phyloP scores from a whole-genome alignment of 2,888 invertebrate species.

The Uloborus plumipes region DNA sequence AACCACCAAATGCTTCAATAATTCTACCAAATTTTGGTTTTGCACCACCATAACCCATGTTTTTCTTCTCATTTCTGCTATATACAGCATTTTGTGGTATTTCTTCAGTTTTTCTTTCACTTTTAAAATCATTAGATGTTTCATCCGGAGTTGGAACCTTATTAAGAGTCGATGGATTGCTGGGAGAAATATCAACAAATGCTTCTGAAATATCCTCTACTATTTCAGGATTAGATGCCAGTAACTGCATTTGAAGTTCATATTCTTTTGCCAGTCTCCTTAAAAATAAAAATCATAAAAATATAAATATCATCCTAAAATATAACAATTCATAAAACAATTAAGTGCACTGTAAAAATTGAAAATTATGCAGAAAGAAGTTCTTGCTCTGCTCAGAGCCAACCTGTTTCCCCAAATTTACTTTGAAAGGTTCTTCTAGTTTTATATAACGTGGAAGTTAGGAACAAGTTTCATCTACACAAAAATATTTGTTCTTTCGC shows the following conservation, averaged over 20 bases:
- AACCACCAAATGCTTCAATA: slow-evolving; percentile 39
- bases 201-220: not conserved
- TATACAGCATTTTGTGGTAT: not conserved
- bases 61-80: not conserved
- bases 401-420: too few species aligned
- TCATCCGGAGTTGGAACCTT: not conserved
- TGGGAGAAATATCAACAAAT: not conserved
- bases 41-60: not conserved
- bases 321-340: too few species aligned
- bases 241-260: slow-evolving; percentile 14
- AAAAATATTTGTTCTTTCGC: too few species aligned
- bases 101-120: not conserved
- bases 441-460: too few species aligned
- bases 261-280: slow-evolving; percentile 39
- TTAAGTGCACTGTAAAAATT: too few species aligned
- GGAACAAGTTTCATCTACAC: too few species aligned
- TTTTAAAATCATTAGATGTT: not conserved
- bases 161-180: not conserved
- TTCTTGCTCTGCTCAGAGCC: too few species aligned
- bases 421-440: too few species aligned
- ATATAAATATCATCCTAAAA: too few species aligned
- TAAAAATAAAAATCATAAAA: not conserved
- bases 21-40: slow-evolving; percentile 9
- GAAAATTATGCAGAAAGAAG: too few species aligned
- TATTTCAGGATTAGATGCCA: slow-evolving; percentile 13